These are phyloP conservation scores for Tholera decimalis DNA, from an alignment of 2,888 invertebrate species.

Conservation along the genomic window DNA sequence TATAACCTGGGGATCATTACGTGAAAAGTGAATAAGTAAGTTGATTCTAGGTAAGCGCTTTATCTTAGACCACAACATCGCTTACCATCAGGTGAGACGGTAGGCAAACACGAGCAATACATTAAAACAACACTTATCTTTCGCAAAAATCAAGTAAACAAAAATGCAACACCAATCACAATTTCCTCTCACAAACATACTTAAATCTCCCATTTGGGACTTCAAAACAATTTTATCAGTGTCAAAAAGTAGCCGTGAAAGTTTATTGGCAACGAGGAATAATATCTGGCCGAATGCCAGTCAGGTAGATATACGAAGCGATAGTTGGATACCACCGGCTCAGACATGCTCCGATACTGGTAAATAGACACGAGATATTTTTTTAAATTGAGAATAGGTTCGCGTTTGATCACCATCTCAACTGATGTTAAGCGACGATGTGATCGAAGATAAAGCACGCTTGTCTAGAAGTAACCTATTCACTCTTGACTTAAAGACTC, in stretches of 20 bases:
- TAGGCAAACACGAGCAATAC: no score
- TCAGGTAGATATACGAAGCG: not conserved
- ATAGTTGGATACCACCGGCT: constrained; percentile 20
- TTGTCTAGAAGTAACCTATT: no score
- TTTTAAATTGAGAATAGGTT: no score
- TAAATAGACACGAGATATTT: not conserved
- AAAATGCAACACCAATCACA: constrained; percentile 13
- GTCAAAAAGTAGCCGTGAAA: constrained; percentile 30
- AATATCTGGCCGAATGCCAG: constrained; percentile 37
- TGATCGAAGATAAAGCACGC: no score
- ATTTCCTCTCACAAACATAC: constrained; percentile 9
- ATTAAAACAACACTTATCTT: not conserved
- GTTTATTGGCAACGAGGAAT: constrained; percentile 41
- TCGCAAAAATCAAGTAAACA: not conserved
- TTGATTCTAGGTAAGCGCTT: no score
- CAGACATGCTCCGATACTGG: constrained; percentile 4
- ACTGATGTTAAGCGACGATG: no score
- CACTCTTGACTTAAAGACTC: no score
- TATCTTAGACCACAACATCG: no score
- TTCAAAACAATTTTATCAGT: constrained; percentile 47
- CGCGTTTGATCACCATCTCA: no score
- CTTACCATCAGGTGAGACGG: no score
- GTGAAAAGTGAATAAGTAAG: no score
- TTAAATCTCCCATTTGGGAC: not conserved
- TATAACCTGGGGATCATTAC: no score